Base-by-base conservation (phyloP, 92 coral and sea anemone genomes). In the Metridium senile region DNA sequence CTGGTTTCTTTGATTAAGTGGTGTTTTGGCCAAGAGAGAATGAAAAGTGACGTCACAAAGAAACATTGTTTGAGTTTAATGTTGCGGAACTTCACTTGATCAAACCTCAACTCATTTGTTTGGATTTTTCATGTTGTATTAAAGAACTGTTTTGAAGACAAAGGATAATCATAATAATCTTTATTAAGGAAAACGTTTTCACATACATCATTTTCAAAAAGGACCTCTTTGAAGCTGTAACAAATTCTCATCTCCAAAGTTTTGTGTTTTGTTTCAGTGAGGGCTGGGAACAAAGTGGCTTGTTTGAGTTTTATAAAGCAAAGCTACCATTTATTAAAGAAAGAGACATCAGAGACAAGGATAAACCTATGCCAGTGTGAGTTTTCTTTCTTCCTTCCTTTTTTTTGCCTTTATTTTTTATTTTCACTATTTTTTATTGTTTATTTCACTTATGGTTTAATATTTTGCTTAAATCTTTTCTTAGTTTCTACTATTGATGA, bases 211-310 rank as follows among this genome's bases (percentile, higher is more conserved):
- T n/a, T n/a, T n/a, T n/a, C n/a, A n/a, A n/a, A n/a, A n/a, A n/a
- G n/a, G n/a, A n/a, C n/a, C n/a, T n/a, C n/a, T n/a, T n/a, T n/a
- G n/a, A n/a, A n/a, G n/a, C n/a, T n/a, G n/a, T n/a, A n/a, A 54
- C 61, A 22, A 17, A 17, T 1, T 2, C 18, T 2, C 27, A 22
- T 19, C 66, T 19, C 13, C n/a, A 19, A 0, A 34, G 46, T 29
- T 16, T 32, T 54, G 26, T 29, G 61, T n/a, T 82, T 43, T 52
- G 11, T 74, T 83, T 2, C 58, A 92, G 97, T 77, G 99, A 95
- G 58, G 99, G 99, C 11, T 95, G 99, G 99, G 99, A 95, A 76
- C 97, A 93, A 70, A 90, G 99, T 62, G 99, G 97, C 20, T 75
- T 95, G 67, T 93, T 92, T 72, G 99, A 95, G 77, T 95, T 95